Conservation (phyloP, 1,140 invertebrate genomes). For the Nephotettix cincticeps region DNA sequence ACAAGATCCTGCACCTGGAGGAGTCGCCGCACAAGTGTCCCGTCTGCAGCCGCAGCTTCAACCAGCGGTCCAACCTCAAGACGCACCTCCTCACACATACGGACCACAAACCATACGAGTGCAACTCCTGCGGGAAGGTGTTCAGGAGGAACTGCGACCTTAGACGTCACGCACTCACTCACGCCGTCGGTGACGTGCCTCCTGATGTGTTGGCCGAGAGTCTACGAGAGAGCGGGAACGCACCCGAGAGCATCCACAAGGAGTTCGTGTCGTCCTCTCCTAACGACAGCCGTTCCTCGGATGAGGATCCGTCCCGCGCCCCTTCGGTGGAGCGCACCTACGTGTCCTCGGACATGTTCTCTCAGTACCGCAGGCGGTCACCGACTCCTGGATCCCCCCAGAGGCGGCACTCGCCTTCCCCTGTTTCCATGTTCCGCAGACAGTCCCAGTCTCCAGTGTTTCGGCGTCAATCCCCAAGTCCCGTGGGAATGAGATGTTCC, state of each 20-base stretch:
- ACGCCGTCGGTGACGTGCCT: slow-evolving; percentile 79
- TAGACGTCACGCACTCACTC: slow-evolving; percentile 78
- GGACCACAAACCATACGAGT: slow-evolving; percentile 93
- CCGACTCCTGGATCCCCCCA: slow-evolving; percentile 17
- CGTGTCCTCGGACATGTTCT: slow-evolving; percentile 16
- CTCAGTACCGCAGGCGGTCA: slow-evolving; percentile 12
- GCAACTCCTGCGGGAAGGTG: slow-evolving; percentile 85
- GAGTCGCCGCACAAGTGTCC: slow-evolving; percentile 91
- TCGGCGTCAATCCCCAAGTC: slow-evolving; percentile 26
- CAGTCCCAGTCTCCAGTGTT: slow-evolving; percentile 29
- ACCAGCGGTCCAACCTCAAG: slow-evolving; percentile 89
- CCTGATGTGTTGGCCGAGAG: slow-evolving; percentile 51
- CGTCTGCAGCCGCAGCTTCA: slow-evolving; percentile 84
- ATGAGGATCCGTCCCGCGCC: slow-evolving; percentile 27
- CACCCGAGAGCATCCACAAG: slow-evolving; percentile 29
- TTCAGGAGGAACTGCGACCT: slow-evolving; percentile 85
- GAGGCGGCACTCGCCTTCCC: slow-evolving; percentile 28
- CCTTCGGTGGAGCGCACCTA: slow-evolving; percentile 22
- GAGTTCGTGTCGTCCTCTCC: slow-evolving; percentile 19
- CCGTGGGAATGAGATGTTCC: slow-evolving; percentile 7
- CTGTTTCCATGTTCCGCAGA: slow-evolving; percentile 23
- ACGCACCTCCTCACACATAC: slow-evolving; percentile 94
- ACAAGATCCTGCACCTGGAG: slow-evolving; percentile 90
- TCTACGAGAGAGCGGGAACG: background rate
- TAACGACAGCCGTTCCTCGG: slow-evolving; percentile 31